Percentiles rank a stretch among this genome's conserved stretches.
phyloP scores from a whole-genome alignment of 1,140 invertebrate genomes.

The Agrypnia vestita region DNA sequence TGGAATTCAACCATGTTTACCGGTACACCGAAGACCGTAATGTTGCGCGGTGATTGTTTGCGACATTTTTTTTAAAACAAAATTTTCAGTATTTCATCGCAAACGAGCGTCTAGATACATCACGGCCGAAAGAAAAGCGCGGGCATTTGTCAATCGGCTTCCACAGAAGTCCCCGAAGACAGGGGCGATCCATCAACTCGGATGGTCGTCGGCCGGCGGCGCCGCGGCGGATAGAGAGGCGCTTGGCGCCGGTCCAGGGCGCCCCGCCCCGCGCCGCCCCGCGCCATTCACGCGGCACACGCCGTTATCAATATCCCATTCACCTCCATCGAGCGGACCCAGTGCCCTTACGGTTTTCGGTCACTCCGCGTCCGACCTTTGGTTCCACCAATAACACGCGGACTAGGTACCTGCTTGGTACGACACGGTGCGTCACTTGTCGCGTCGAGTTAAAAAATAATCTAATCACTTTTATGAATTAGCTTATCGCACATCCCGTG shows the following conservation, averaged over 20 bases:
- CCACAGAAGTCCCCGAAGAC: conserved; percentile 18
- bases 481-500: no score
- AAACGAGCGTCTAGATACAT: not conserved
- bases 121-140: not conserved
- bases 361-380: not conserved
- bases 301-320: conserved; percentile 11
- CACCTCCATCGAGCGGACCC: conserved; percentile 9
- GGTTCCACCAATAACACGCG: no score
- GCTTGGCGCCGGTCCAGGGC: conserved; percentile 23
- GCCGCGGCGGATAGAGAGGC: conserved; percentile 24
- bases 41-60: no score
- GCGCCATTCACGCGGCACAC: conserved; percentile 4
- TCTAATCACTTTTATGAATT: no score
- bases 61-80: no score
- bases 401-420: no score
- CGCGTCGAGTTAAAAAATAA: no score
- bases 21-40: no score
- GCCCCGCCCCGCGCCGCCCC: not conserved
- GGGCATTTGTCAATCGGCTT: conserved; percentile 9
- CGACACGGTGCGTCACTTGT: no score
- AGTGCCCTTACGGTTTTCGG: not conserved
- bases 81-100: conserved; percentile 8
- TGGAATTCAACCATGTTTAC: no score
- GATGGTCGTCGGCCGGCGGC: not conserved
- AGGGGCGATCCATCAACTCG: conserved; percentile 9